Percentiles rank a stretch among this genome's conserved stretches.
phyloP scores from a whole-genome alignment of 2,888 invertebrate species.

The Rhagonycha fulva region DNA sequence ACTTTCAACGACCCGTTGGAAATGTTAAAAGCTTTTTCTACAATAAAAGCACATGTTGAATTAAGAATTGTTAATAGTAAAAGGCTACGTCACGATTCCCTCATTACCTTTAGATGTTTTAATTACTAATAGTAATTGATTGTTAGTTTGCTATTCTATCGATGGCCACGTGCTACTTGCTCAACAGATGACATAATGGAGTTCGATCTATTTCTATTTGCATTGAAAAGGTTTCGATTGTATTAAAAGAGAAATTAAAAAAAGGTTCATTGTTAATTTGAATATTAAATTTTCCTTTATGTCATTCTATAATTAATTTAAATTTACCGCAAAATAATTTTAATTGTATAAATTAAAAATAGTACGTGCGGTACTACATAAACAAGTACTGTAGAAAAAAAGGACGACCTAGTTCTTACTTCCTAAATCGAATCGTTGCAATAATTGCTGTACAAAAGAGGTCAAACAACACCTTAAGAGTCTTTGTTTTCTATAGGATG shows the following conservation, averaged over 20 bases:
- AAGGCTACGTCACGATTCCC: constrained; percentile 49
- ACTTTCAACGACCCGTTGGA: constrained; percentile 1
- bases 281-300: not conserved
- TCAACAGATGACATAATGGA: constrained; percentile 34
- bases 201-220: constrained; percentile 19
- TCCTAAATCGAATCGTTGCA: constrained; percentile 20
- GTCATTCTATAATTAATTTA: not conserved
- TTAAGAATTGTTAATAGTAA: constrained; percentile 27
- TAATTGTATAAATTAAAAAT: constrained; percentile 10
- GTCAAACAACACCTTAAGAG: constrained; percentile 29
- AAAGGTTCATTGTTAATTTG: not conserved
- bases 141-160: constrained; percentile 35
- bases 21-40: constrained; percentile 21
- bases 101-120: constrained; percentile 51
- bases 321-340: not conserved
- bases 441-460: constrained; percentile 26
- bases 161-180: constrained; percentile 39
- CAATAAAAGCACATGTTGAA: constrained; percentile 25
- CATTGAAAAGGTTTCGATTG: not conserved
- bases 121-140: constrained; percentile 50
- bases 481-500: constrained; percentile 30
- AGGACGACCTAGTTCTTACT: constrained; percentile 18
- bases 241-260: not conserved
- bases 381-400: not conserved
- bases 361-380: constrained; percentile 8